These are phyloP conservation scores for Pteropus alecto DNA, from an alignment of 2,113 vertebrate species.

Conservation along the genomic window DNA sequence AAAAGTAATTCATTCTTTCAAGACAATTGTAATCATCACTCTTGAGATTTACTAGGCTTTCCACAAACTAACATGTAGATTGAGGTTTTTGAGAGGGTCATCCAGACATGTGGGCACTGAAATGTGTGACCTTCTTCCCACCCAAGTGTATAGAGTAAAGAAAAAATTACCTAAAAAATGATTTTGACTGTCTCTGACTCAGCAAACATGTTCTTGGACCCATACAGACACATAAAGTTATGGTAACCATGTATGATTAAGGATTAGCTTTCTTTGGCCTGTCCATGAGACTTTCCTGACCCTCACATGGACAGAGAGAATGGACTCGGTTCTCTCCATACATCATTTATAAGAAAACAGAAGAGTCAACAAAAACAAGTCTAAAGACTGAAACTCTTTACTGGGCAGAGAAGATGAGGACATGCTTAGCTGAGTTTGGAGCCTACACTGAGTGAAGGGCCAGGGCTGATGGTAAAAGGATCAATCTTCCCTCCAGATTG, in stretches of 20 bases:
- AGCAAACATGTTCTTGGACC: background rate
- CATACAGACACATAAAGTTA: background rate
- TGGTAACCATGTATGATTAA: background rate
- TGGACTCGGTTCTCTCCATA: background rate
- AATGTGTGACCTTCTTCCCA: background rate
- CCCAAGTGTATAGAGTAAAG: background rate
- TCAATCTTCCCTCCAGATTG: background rate
- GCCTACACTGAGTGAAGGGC: background rate
- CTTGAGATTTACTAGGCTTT: background rate
- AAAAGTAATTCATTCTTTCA: background rate
- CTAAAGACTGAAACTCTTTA: slow-evolving; percentile 10
- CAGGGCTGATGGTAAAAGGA: background rate
- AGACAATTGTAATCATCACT: background rate
- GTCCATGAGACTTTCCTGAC: background rate
- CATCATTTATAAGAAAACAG: slow-evolving; percentile 17
- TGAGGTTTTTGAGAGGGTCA: background rate
- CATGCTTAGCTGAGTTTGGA: slow-evolving; percentile 51
- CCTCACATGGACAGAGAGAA: background rate
- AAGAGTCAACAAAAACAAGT: slow-evolving; percentile 40
- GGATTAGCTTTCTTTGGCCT: background rate
- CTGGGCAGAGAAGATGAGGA: background rate
- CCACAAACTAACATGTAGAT: background rate
- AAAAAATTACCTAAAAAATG: background rate
- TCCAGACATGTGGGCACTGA: background rate
- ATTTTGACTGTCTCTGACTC: background rate